These are phyloP conservation scores for Psix sp. DNA, from an alignment of 1,140 invertebrate genomes.

Conservation along the genomic window DNA sequence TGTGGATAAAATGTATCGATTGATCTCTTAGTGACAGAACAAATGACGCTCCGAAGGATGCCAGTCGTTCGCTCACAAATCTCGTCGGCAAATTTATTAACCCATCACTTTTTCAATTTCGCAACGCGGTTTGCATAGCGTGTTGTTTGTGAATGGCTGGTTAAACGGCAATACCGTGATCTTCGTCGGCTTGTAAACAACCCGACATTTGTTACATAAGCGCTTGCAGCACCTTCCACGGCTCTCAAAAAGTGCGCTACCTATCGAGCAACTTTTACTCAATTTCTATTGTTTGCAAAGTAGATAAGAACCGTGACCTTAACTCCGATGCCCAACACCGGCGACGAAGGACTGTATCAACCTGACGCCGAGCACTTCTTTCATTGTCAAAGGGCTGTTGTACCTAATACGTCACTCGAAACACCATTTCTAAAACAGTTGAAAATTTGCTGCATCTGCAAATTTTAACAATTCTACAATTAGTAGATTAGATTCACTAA, in stretches of 20 bases:
- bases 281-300: constrained; percentile 54
- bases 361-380: constrained; percentile 28
- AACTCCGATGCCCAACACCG: constrained; percentile 26
- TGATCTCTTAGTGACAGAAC: constrained; percentile 27
- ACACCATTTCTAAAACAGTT: constrained; percentile 14
- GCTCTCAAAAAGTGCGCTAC: constrained; percentile 36
- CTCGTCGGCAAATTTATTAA: constrained; percentile 43
- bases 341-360: constrained; percentile 36
- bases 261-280: constrained; percentile 45
- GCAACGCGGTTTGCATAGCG: constrained; percentile 28
- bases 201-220: constrained; percentile 48
- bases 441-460: no score
- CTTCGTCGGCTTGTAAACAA: constrained; percentile 40
- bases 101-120: constrained; percentile 52
- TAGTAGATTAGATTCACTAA: no score
- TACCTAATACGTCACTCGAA: constrained; percentile 26
- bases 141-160: constrained; percentile 28
- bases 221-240: constrained; percentile 29
- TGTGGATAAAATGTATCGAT: constrained; percentile 21
- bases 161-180: constrained; percentile 25
- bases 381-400: constrained; percentile 36
- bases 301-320: constrained; percentile 47
- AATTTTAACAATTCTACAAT: no score
- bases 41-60: constrained; percentile 40
- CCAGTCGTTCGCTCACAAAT: constrained; percentile 21